These are phyloP conservation scores for Heliothis subflexa DNA, from an alignment of 1,140 invertebrate genomes.

Conservation along the genomic window DNA sequence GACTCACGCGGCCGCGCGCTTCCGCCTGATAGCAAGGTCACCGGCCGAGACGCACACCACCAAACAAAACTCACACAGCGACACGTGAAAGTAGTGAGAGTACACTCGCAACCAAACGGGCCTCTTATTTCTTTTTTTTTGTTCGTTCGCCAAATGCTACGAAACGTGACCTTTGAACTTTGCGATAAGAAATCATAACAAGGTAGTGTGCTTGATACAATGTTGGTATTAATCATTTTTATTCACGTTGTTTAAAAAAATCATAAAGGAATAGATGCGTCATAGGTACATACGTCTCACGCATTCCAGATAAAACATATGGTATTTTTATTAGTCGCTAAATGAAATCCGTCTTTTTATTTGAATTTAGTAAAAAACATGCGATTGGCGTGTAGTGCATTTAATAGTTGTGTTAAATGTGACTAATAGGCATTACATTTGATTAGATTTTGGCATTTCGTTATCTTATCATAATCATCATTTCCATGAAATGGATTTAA, in stretches of 20 bases:
- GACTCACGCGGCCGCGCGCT: constrained; percentile 81
- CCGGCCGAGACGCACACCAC: constrained; percentile 74
- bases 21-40: constrained; percentile 86
- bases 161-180: constrained; percentile 38
- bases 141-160: constrained; percentile 31
- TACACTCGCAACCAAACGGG: constrained; percentile 70
- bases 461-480: no score
- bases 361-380: background rate
- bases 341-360: background rate
- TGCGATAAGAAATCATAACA: constrained; percentile 45
- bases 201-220: constrained; percentile 31
- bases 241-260: constrained; percentile 20
- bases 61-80: constrained; percentile 62
- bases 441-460: no score
- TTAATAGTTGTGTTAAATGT: no score
- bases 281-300: background rate
- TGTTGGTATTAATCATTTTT: constrained; percentile 16
- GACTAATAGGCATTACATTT: no score
- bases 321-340: background rate
- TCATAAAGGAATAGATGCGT: constrained; percentile 18
- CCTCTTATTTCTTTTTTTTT: constrained; percentile 34
- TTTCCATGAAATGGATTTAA: no score
- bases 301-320: constrained; percentile 13
- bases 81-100: constrained; percentile 83
- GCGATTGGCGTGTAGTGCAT: no score